phyloP scores from a whole-genome alignment of 2,113 vertebrate genomes.

The Piaya cayana region DNA sequence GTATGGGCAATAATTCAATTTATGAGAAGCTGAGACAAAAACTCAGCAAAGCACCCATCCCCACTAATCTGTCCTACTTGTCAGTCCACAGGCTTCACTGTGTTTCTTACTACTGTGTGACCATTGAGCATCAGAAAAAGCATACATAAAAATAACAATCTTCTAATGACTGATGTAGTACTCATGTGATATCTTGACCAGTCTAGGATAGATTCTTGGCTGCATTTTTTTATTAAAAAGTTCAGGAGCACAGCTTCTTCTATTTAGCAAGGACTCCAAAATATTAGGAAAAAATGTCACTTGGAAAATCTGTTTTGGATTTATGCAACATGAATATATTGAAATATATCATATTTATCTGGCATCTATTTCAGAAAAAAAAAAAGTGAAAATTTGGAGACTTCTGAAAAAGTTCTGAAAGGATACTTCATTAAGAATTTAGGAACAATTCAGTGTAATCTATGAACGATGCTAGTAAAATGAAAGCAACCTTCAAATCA shows the following conservation, averaged over 20 bases:
- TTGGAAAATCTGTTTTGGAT: background rate
- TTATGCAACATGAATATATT: background rate
- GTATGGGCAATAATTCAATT: background rate
- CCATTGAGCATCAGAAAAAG: background rate
- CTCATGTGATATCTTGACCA: background rate
- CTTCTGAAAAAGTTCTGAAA: background rate
- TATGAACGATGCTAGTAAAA: background rate
- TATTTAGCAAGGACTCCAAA: background rate
- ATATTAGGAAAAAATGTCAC: background rate
- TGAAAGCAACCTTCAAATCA: background rate
- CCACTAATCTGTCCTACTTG: background rate
- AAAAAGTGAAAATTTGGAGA: background rate
- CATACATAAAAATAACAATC: background rate
- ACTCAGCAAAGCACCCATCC: background rate
- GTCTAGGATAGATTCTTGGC: background rate
- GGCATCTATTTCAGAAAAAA: background rate
- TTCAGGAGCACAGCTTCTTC: background rate
- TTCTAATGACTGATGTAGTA: background rate
- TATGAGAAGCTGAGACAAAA: background rate
- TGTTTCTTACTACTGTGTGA: background rate
- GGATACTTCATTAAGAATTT: background rate
- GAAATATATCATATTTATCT: background rate
- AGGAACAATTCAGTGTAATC: background rate
- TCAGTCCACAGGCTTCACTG: accelerated
- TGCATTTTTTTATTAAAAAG: background rate